phyloP scores from a whole-genome alignment of 2,113 vertebrate genomes.

The Felis chaus region DNA sequence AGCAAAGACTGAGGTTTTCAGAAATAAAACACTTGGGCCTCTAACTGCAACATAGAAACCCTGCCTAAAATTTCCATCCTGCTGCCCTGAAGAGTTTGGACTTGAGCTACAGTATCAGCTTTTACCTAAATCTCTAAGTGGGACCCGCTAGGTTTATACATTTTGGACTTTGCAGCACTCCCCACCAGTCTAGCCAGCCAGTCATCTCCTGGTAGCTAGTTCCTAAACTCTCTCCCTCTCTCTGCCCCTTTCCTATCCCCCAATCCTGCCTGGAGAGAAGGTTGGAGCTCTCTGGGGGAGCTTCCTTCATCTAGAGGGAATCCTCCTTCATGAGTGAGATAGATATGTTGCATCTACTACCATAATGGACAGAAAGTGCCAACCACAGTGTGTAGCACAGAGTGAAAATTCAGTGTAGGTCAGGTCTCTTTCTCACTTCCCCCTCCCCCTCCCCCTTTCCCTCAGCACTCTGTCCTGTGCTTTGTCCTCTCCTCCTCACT shows the following conservation, averaged over 20 bases:
- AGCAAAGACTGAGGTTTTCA: not conserved
- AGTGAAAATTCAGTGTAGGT: not conserved
- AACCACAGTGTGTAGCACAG: not conserved
- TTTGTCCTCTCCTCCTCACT: not conserved
- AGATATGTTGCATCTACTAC: not conserved
- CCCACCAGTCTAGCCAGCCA: not conserved
- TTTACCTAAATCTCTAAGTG: not conserved
- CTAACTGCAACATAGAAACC: not conserved
- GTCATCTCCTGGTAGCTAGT: not conserved
- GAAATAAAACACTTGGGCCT: not conserved
- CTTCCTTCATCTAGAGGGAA: not conserved
- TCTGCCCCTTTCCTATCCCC: not conserved
- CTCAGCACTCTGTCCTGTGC: not conserved
- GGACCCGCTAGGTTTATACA: not conserved
- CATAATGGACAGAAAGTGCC: not conserved
- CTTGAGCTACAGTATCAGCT: not conserved
- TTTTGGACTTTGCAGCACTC: not conserved
- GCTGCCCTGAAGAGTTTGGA: not conserved
- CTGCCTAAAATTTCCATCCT: not conserved
- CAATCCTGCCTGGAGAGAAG: not conserved
- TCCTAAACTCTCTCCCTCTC: not conserved
- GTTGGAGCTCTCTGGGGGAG: too few species aligned
- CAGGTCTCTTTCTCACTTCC: not conserved
- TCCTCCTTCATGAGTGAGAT: accelerated
- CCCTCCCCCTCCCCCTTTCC: too few species aligned